Evolutionary conservation across 2,888 invertebrate species (phyloP).

Genomic region (Autographa gamma): DNA sequence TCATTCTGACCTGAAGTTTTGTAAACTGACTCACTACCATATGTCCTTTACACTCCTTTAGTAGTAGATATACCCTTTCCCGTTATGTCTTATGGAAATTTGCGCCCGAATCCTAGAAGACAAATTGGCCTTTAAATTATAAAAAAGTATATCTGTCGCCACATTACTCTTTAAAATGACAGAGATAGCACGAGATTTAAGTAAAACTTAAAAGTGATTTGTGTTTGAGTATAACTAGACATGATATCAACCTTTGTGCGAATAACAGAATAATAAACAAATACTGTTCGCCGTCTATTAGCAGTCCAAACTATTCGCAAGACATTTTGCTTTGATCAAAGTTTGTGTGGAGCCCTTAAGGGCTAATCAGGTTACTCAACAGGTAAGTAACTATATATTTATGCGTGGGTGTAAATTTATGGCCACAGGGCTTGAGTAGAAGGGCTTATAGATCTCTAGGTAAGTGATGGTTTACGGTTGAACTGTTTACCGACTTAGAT

Average conservation of each 20-base stretch:
- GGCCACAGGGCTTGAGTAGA: background rate
- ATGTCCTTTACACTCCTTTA: too few species aligned
- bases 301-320: conserved; percentile 38
- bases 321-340: conserved; percentile 52
- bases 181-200: too few species aligned
- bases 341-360: conserved; percentile 36
- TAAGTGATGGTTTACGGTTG: background rate
- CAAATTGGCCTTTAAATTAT: too few species aligned
- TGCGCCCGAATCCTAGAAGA: too few species aligned
- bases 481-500: background rate
- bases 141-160: too few species aligned
- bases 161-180: too few species aligned
- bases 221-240: background rate
- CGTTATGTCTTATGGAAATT: too few species aligned
- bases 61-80: too few species aligned
- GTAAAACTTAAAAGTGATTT: too few species aligned
- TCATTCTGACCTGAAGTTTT: too few species aligned
- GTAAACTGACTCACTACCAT: too few species aligned
- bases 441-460: background rate
- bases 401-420: background rate
- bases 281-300: conserved; percentile 30
- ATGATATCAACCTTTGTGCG: conserved; percentile 19
- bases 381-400: conserved; percentile 25
- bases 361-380: conserved; percentile 40
- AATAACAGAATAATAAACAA: conserved; percentile 24